Base-by-base conservation (phyloP, 2,113 vertebrate genomes). In the Craseonycteris thonglongyai region DNA sequence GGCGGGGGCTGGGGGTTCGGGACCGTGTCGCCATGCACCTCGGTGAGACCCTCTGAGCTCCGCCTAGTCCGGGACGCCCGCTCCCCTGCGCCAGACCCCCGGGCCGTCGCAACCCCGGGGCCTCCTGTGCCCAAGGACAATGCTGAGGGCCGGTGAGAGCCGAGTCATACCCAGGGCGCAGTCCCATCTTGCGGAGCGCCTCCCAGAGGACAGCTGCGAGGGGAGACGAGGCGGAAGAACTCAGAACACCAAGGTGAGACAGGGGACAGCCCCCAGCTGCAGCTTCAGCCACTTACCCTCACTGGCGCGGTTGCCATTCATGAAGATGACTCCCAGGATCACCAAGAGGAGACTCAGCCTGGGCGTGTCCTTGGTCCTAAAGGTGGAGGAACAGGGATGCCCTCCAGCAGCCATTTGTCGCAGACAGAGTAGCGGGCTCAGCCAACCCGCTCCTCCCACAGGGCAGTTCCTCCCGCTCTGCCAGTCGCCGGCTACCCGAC, bases 321-420 rank as follows among this genome's bases (percentile, higher is more conserved):
- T 99, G 96, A 99, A 99, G 72, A 99, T 98, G 61, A 99, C 91
- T 19, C 99, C 98, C 85, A 99, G 98, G 76, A 99, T 98, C 51
- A 99, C 96, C 0, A 98, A 97, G 58, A 99, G 99, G 6, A 99
- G 98, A 6, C 98, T 99, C 51, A 96, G 97, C 93, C 99, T 99
- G 14, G 98, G 98, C 28, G 98, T 98, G 33, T 98, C 93, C 1
- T 98, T 97, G 47, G 93, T 97, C 96, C 99, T 98, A 94, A 0
- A 14, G 49, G 2, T 2, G 2, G 38, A 71, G 30, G 78, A 42
- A 83, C 26, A 51, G 78, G 47, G 58, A 90, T 16, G 18, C 45
- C 45, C 35, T 89, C 56, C 40, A 40, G 49, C 68, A 38, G 54
- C 75, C 74, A 8, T 35, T 69, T 49, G 24, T 58, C 75, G 22